These are phyloP conservation scores for Apostichopus californicus DNA, from an alignment of 35 echinoderm and acorn worm species.

Conservation along the genomic window DNA sequence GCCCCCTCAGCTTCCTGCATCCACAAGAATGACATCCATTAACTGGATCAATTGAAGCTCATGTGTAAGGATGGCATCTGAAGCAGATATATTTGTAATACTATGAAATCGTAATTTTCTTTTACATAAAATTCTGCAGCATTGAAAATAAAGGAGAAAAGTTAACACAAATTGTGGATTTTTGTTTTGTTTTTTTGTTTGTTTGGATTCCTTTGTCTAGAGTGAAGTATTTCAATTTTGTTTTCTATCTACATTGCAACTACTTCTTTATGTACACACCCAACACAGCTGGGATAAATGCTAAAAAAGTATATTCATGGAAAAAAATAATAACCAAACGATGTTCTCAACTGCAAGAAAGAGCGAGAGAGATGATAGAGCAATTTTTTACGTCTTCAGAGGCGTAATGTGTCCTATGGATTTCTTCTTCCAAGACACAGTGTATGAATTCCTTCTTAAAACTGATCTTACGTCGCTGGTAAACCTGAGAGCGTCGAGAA, in stretches of 20 bases:
- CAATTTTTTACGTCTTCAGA: slow-evolving; percentile 16
- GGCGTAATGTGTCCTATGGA: slow-evolving; percentile 36
- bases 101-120: too few relatives aligned
- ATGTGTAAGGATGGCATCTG: too few relatives aligned
- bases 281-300: slow-evolving; percentile 17
- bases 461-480: slow-evolving; percentile 65
- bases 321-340: background rate
- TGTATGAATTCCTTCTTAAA: slow-evolving; percentile 45
- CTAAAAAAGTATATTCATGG: background rate
- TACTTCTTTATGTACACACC: background rate
- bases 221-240: background rate
- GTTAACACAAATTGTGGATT: too few relatives aligned
- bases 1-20: too few relatives aligned
- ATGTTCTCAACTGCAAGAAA: background rate
- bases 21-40: too few relatives aligned
- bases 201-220: background rate
- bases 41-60: too few relatives aligned
- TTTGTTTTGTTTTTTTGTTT: background rate
- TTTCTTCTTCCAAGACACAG: slow-evolving; percentile 37
- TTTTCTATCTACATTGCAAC: background rate
- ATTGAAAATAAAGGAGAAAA: too few relatives aligned
- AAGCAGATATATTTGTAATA: too few relatives aligned
- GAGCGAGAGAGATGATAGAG: background rate
- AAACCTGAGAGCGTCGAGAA: slow-evolving; percentile 96
- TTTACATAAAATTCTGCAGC: too few relatives aligned